Conservation (phyloP, 2,888 invertebrate genomes). For the Lepidochrysops patricia region DNA sequence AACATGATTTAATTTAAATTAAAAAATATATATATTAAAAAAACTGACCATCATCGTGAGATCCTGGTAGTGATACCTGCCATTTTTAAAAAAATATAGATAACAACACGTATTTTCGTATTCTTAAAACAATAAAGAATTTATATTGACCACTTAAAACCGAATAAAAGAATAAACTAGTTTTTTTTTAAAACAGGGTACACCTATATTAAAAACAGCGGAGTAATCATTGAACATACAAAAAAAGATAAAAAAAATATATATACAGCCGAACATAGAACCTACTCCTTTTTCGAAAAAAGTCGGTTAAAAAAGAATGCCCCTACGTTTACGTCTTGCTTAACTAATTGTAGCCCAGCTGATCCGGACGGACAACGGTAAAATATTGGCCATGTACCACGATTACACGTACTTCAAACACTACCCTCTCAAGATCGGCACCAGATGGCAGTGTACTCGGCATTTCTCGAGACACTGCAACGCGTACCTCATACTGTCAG, state of each 20-base stretch:
- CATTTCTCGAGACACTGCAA: constrained; percentile 27
- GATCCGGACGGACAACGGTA: constrained; percentile 25
- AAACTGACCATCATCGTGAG: too few species aligned
- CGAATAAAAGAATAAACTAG: background rate
- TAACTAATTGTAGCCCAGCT: constrained; percentile 20
- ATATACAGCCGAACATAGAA: too few species aligned
- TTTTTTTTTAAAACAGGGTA: background rate
- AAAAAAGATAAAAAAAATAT: too few species aligned
- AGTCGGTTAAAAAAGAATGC: too few species aligned
- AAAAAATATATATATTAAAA: too few species aligned
- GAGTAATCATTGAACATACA: too few species aligned
- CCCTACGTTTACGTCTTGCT: background rate
- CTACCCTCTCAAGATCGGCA: constrained; percentile 24
- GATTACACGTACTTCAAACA: constrained; percentile 28
- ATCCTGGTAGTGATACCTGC: too few species aligned
- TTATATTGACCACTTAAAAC: background rate
- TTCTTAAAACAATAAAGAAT: too few species aligned
- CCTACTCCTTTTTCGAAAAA: background rate
- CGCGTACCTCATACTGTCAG: constrained; percentile 20
- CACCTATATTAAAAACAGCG: too few species aligned
- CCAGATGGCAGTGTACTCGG: constrained; percentile 31
- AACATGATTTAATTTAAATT: too few species aligned
- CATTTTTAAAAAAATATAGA: too few species aligned
- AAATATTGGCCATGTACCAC: constrained; percentile 25
- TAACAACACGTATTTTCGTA: too few species aligned